Conservation (phyloP, 2,113 vertebrate genomes). For the Delphinus delphis region DNA sequence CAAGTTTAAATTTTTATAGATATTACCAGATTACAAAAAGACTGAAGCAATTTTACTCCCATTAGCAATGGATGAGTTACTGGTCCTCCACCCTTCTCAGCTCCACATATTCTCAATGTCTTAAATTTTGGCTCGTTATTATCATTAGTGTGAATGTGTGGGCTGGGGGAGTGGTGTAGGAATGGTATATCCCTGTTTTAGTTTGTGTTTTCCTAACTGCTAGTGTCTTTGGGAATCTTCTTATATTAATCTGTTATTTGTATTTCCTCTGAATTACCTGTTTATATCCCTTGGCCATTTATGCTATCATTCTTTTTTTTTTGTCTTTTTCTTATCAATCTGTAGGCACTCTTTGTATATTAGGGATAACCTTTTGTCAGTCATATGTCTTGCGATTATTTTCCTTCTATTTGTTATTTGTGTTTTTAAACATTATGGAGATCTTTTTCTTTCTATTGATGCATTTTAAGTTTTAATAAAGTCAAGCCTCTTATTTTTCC, state of each 20-base stretch:
- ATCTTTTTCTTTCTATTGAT: neutral
- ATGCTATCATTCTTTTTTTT: neutral
- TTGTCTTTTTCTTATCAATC: neutral
- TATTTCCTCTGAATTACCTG: neutral
- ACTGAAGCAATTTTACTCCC: neutral
- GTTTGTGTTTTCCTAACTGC: neutral
- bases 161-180: neutral
- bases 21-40: neutral
- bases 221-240: neutral
- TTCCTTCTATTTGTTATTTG: neutral
- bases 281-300: neutral
- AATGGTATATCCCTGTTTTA: neutral
- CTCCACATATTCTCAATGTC: neutral
- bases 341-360: neutral
- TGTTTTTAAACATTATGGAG: neutral
- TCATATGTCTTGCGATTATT: neutral
- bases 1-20: neutral
- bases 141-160: neutral
- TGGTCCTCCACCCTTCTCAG: neutral
- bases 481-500: neutral
- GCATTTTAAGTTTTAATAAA: neutral
- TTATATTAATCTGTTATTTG: neutral
- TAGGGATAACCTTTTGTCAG: neutral
- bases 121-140: neutral
- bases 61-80: neutral